Evolutionary conservation across 2,113 vertebrate species (phyloP), one percentile per base, ranked within the genome.

Genomic region (Boulengeromyrus knoepffleri): DNA sequence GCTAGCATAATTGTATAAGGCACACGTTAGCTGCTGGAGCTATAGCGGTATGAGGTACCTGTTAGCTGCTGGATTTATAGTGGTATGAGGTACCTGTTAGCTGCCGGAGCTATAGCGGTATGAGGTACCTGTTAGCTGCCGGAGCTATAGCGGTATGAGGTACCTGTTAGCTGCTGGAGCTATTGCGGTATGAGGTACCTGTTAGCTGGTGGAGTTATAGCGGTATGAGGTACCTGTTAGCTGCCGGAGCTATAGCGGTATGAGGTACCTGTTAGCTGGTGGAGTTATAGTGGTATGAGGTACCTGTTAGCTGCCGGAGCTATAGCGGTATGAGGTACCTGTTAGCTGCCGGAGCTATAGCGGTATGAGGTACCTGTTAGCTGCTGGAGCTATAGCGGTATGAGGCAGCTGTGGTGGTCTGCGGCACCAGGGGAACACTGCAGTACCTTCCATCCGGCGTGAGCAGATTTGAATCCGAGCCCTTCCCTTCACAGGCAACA

Each of bases 91-190:
- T 3, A 10, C 2, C 3, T 12, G 3, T 66, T 66, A 66, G n/a
- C n/a, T 3, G n/a, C 9, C 0, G 0, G n/a, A 24, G 5, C 0
- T 21, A 7, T 53, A 53, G 52, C 0, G 0, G 53, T 24, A 24
- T 56, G 5, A 56, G 19, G 53, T 7, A 24, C 53, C 19, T 58
- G 19, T 58, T 58, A 58, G 53, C 21, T 6, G 19, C 53, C 0
- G 19, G 19, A 21, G 17, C 1, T 56, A 56, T 56, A 21, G 53
- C 53, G 17, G 53, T 21, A 21, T 56, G 53, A 56, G 19, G 19
- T 0, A 21, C 1, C 53, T 56, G 19, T 56, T 56, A 56, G 24
- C 24, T n/a, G 58, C 24, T 1, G 8, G 58, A n/a, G 8, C 0
- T n/a, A n/a, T 62, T 27, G 24, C 0, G 0, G 58, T 62, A n/a